These are phyloP conservation scores for Ashinkailepas kermadecensis DNA, from an alignment of 2,888 invertebrate species.

Conservation along the genomic window DNA sequence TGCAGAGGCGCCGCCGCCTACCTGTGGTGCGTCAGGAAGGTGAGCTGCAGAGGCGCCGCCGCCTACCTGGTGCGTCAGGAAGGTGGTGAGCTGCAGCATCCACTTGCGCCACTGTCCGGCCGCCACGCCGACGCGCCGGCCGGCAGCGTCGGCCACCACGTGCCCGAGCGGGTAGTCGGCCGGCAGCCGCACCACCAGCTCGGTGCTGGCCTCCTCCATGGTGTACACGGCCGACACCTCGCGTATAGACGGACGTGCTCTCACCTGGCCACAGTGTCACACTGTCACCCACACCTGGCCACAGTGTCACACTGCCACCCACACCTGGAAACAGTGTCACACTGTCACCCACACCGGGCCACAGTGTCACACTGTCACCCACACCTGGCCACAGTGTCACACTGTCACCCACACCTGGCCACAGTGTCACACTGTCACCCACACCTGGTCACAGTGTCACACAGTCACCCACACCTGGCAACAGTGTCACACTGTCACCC, in stretches of 20 bases:
- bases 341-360: too few species aligned
- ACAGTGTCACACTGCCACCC: constrained; percentile 16
- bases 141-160: constrained; percentile 55
- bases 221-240: constrained; percentile 74
- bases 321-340: too few species aligned
- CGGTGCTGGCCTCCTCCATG: constrained; percentile 72
- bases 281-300: too few species aligned
- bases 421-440: too few species aligned
- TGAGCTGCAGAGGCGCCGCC: not conserved
- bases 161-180: constrained; percentile 74
- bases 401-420: too few species aligned
- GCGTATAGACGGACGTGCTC: constrained; percentile 59
- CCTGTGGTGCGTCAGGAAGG: too few species aligned
- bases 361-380: too few species aligned
- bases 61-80: constrained; percentile 73
- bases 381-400: too few species aligned
- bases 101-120: constrained; percentile 61
- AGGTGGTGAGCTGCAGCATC: constrained; percentile 73
- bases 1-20: constrained; percentile 19
- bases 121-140: constrained; percentile 36
- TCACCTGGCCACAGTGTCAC: constrained; percentile 49
- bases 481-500: too few species aligned
- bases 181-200: constrained; percentile 68
- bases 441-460: too few species aligned
- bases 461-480: too few species aligned